Evolutionary conservation across 2,888 invertebrate species (phyloP).

Genomic region (Drosophila ezoana): DNA sequence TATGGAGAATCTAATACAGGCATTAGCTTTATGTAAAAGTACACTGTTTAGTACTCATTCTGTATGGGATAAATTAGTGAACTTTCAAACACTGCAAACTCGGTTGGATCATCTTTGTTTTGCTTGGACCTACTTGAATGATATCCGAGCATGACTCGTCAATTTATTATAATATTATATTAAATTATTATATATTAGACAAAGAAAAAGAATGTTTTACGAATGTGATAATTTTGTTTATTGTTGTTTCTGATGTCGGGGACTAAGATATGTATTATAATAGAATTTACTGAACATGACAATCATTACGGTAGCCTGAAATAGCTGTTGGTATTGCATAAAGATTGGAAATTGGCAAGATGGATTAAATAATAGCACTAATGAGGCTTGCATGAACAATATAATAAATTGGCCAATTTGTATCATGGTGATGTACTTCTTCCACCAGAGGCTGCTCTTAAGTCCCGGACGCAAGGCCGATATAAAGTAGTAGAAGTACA

Average conservation of each 20-base stretch:
- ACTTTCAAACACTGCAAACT: background rate
- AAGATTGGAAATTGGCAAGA: slow-evolving; percentile 86
- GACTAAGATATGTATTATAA: slow-evolving; percentile 61
- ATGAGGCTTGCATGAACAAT: slow-evolving; percentile 87
- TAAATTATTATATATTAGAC: too few relatives aligned
- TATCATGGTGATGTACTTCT: slow-evolving; percentile 85
- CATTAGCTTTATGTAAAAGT: too few relatives aligned
- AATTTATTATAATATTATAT: too few relatives aligned
- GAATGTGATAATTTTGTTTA: background rate
- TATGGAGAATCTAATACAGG: too few relatives aligned
- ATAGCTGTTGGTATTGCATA: slow-evolving; percentile 86
- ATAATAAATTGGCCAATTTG: slow-evolving; percentile 88
- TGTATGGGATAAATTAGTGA: too few relatives aligned
- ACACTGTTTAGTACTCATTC: too few relatives aligned
- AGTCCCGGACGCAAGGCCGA: slow-evolving; percentile 84
- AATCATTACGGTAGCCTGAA: slow-evolving; percentile 86
- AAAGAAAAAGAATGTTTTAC: background rate
- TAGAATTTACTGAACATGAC: slow-evolving; percentile 87
- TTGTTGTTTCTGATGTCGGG: slow-evolving; percentile 10
- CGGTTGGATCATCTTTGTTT: background rate
- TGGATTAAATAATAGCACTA: slow-evolving; percentile 82
- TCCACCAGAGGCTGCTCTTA: slow-evolving; percentile 86
- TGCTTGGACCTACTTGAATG: too few relatives aligned
- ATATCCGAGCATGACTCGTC: too few relatives aligned
- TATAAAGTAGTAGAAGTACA: slow-evolving; percentile 86